Evolutionary conservation across 2,113 vertebrate species (phyloP), one percentile per base, ranked within the genome.

Genomic region (Cyanoderma ruficeps): DNA sequence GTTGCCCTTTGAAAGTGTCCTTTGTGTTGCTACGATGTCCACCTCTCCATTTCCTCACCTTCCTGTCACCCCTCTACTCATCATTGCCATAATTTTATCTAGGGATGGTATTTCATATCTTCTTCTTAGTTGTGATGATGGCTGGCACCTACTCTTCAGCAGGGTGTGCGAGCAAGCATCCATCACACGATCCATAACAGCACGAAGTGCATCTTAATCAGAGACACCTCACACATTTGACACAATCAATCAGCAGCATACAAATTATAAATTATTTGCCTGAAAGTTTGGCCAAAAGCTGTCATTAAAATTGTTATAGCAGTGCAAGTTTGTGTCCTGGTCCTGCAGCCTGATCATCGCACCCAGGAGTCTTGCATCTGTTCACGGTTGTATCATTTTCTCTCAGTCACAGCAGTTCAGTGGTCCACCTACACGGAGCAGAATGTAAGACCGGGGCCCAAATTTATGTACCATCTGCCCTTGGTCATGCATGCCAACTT

Each of bases 381-480:
- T 90, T 94, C 88, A 46, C 0, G 2, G 41, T 44, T 83, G 59
- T 75, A 84, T 92, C 86, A 52, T 87, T 94, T 93, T 89, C 74
- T 86, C 79, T 90, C 42, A 59, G 80, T 89, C 85, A 89, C 72
- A 93, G 90, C 68, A 86, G 88, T 78, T 95, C 85, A 89, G 65
- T 93, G 85, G 92, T 94, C 94, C 94, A 97, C 88, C 96, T 94
- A 96, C 90, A 88, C 1, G 0, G 88, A 96, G 49, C 92, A 82
- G 94, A 95, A 93, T 96, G 92, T 81, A 87, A 94, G 80, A 92
- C 94, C 68, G 15, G 60, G 92, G 76, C 83, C 88, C 83, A 93
- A 89, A 96, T 95, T 95, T 95, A 86, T 95, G 90, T 52, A 88
- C 92, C 95, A 94, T 95, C 95, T 96, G 90, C 93, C 93, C 92